These are phyloP conservation scores for Drosophila pruinosa DNA, from an alignment of 1,140 invertebrate genomes.

Conservation along the genomic window DNA sequence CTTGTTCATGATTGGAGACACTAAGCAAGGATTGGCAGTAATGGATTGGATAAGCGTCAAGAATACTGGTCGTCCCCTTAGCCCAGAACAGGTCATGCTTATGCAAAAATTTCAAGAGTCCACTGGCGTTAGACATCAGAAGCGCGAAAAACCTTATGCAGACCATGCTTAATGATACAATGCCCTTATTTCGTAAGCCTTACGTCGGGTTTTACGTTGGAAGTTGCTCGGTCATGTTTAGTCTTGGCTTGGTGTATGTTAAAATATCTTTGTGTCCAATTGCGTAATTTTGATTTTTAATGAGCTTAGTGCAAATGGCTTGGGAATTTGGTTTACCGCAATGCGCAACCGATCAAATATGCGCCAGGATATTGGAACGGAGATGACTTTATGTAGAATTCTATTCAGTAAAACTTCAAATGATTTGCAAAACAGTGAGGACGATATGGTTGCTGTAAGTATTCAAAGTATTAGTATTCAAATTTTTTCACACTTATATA, in stretches of 20 bases:
- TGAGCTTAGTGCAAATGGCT: conserved; percentile 46
- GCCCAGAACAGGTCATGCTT: conserved; percentile 31
- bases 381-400: conserved; percentile 48
- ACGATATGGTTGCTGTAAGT: conserved; percentile 28
- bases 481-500: too few species aligned
- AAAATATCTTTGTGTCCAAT: neutral
- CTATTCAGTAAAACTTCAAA: conserved; percentile 26
- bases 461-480: too few species aligned
- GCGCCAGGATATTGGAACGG: conserved; percentile 28
- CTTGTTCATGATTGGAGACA: conserved; percentile 53
- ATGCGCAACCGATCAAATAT: conserved; percentile 59
- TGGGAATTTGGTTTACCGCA: conserved; percentile 56
- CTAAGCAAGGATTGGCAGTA: conserved; percentile 14
- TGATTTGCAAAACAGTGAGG: conserved; percentile 32
- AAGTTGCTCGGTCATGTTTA: conserved; percentile 58
- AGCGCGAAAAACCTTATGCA: conserved; percentile 22
- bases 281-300: neutral
- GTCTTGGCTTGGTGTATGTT: conserved; percentile 54
- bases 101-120: conserved; percentile 32
- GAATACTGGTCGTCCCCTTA: conserved; percentile 46
- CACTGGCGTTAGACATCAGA: neutral
- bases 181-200: conserved; percentile 60
- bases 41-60: conserved; percentile 54
- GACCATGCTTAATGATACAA: conserved; percentile 50
- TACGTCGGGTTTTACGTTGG: conserved; percentile 37